Evolutionary conservation across 2,113 vertebrate species (phyloP).

Genomic region (Panthera tigris): DNA sequence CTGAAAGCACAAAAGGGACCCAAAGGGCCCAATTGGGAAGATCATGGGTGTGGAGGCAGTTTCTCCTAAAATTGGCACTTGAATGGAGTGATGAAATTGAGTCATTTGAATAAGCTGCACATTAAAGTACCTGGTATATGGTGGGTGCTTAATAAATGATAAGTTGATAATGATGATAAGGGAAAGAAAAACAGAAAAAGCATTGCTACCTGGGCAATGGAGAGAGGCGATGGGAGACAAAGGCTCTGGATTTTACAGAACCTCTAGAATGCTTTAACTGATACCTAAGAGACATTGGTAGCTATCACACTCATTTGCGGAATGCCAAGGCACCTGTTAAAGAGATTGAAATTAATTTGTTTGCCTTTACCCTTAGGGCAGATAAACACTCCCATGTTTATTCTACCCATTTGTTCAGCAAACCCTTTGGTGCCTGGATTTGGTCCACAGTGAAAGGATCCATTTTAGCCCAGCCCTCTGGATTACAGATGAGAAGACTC

Average conservation of each 20-base stretch:
- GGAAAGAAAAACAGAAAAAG: background rate
- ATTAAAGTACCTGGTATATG: background rate
- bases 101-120: background rate
- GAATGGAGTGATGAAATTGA: background rate
- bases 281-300: background rate
- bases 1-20: background rate
- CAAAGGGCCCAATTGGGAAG: background rate
- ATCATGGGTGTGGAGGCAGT: background rate
- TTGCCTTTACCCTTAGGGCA: background rate
- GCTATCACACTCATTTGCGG: background rate
- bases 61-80: background rate
- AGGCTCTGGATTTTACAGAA: background rate
- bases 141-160: background rate
- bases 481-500: background rate
- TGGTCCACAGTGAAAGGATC: background rate
- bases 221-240: background rate
- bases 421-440: background rate
- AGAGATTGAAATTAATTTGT: constrained; percentile 21
- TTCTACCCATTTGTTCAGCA: background rate
- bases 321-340: background rate
- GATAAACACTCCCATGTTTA: background rate
- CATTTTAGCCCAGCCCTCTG: background rate
- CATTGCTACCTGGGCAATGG: background rate
- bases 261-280: background rate
- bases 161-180: background rate